Conservation (phyloP, 1,140 invertebrate species). For the Anastrepha ludens region DNA sequence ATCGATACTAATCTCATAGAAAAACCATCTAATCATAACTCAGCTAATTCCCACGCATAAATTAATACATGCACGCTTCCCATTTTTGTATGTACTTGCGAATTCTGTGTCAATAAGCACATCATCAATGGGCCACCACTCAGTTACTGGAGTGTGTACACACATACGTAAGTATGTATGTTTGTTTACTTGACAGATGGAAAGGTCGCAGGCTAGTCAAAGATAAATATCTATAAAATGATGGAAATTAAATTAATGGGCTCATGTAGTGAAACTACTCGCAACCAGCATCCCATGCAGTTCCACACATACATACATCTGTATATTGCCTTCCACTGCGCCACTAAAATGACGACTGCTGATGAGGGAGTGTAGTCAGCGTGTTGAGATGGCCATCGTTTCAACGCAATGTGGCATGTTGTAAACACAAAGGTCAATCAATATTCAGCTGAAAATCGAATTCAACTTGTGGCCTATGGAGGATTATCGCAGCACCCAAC, state of each 20-base stretch:
- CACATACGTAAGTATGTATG: neutral
- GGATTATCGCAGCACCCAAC: neutral
- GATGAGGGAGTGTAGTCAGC: conserved; percentile 1
- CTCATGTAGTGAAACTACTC: conserved; percentile 10
- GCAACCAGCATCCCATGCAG: neutral
- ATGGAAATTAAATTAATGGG: conserved; percentile 32
- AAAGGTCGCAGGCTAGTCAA: neutral
- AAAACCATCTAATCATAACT: too few relatives aligned
- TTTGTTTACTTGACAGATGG: neutral
- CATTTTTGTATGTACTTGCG: too few relatives aligned
- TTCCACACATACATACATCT: too few relatives aligned
- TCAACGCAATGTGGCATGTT: conserved; percentile 1
- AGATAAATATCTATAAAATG: conserved; percentile 40
- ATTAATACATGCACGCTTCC: too few relatives aligned
- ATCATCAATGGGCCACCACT: neutral
- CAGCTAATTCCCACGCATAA: neutral
- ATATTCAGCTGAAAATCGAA: neutral
- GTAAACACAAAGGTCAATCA: conserved; percentile 13
- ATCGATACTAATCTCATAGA: too few relatives aligned
- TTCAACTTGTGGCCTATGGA: conserved; percentile 18
- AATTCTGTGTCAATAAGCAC: too few relatives aligned
- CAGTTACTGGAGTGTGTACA: neutral
- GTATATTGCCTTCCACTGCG: too few relatives aligned
- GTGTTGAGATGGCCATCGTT: conserved; percentile 8
- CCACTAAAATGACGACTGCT: neutral